These are phyloP conservation scores for Cosmia trapezina DNA, from an alignment of 2,888 invertebrate species.

Conservation along the genomic window DNA sequence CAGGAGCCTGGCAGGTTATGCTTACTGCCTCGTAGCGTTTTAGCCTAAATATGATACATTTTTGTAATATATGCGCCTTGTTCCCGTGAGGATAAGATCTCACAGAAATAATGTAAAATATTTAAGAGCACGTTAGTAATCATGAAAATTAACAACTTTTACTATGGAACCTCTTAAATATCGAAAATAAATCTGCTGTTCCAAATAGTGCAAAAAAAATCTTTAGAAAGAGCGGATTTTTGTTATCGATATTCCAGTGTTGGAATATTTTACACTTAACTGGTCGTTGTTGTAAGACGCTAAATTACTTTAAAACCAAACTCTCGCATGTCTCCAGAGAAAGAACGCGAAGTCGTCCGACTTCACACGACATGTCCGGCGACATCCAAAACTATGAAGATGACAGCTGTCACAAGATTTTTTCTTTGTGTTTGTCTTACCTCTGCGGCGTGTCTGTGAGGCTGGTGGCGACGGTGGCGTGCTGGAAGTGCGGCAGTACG, in stretches of 20 bases:
- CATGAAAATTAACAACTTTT: neutral
- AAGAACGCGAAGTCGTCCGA: neutral
- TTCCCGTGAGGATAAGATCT: too few relatives aligned
- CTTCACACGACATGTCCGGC: neutral
- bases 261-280: neutral
- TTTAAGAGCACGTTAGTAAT: too few relatives aligned
- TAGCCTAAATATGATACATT: slow-evolving; percentile 60
- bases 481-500: slow-evolving; percentile 92
- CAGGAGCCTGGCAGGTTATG: slow-evolving; percentile 85
- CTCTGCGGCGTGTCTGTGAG: slow-evolving; percentile 87
- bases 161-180: neutral
- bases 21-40: slow-evolving; percentile 91
- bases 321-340: too few relatives aligned
- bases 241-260: neutral
- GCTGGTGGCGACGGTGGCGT: slow-evolving; percentile 82
- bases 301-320: too few relatives aligned
- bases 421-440: slow-evolving; percentile 65
- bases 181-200: neutral
- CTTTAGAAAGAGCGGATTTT: too few relatives aligned
- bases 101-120: too few relatives aligned
- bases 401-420: too few relatives aligned
- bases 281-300: too few relatives aligned
- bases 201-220: neutral
- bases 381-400: neutral
- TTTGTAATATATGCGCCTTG: too few relatives aligned